phyloP scores from a whole-genome alignment of 2,797 vertebrate species.

The Kryptolebias ocellatus region DNA sequence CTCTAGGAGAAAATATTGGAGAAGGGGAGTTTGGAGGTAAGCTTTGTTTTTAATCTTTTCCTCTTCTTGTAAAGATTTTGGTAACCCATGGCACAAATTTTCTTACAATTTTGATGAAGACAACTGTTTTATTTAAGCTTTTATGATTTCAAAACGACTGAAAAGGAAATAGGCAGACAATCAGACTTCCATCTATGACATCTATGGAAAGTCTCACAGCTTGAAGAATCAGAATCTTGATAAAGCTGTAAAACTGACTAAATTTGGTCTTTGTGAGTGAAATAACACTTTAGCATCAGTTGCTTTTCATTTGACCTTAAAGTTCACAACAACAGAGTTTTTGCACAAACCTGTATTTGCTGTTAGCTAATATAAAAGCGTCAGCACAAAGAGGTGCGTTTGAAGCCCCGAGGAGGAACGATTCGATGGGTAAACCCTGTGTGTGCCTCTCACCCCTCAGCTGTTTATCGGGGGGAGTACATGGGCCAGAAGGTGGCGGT shows the following conservation, averaged over 20 bases:
- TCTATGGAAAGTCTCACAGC: too few species aligned
- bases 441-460: slow-evolving; percentile 62
- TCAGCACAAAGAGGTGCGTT: neutral
- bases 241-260: neutral
- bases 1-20: slow-evolving; percentile 84
- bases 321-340: too few species aligned
- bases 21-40: slow-evolving; percentile 92
- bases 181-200: too few species aligned
- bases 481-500: slow-evolving; percentile 91
- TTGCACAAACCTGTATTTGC: too few species aligned
- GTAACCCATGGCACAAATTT: too few species aligned
- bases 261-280: too few species aligned
- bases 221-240: neutral
- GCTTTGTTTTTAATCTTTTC: slow-evolving; percentile 28
- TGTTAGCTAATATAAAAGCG: neutral
- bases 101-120: too few species aligned
- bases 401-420: neutral
- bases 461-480: slow-evolving; percentile 87
- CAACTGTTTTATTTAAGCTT: too few species aligned
- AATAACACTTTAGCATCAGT: too few species aligned
- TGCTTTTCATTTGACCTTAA: too few species aligned
- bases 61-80: neutral
- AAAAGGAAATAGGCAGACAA: too few species aligned
- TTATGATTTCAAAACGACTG: too few species aligned
- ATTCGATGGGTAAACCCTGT: neutral